These are phyloP conservation scores for Eucidaris tribuloides DNA, from an alignment of 35 echinoderm and acorn worm species.

Conservation along the genomic window DNA sequence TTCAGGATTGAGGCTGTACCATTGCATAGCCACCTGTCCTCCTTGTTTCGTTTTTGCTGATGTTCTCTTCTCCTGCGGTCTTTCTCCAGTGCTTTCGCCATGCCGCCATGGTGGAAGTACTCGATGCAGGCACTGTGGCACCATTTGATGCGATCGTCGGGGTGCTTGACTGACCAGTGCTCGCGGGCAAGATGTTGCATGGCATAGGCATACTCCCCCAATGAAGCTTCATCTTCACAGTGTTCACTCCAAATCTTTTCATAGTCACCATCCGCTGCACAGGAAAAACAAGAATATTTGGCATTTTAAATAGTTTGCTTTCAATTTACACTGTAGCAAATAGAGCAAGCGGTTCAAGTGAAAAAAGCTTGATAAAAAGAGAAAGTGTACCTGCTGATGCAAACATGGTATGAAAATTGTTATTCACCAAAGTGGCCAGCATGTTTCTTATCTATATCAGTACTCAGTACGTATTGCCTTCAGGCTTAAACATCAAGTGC, in stretches of 20 bases:
- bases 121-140: conserved; percentile 85
- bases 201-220: conserved; percentile 96
- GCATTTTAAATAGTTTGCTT: not conserved
- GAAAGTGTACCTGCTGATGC: not conserved
- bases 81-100: conserved; percentile 65
- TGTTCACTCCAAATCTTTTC: conserved; percentile 90
- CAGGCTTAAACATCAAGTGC: no score
- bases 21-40: conserved; percentile 10
- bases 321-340: not conserved
- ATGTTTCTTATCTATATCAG: not conserved
- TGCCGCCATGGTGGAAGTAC: conserved; percentile 92
- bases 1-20: not conserved
- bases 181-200: conserved; percentile 98
- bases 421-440: not conserved
- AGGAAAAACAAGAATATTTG: not conserved
- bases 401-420: not conserved
- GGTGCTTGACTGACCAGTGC: conserved; percentile 91
- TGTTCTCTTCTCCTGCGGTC: conserved; percentile 73
- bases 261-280: conserved; percentile 92
- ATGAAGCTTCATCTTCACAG: conserved; percentile 86
- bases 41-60: conserved; percentile 19
- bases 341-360: not conserved
- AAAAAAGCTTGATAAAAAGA: not conserved
- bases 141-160: conserved; percentile 98
- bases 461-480: not conserved